Conservation (phyloP, 2,888 invertebrate genomes). For the Ennomos fuscantarius region DNA sequence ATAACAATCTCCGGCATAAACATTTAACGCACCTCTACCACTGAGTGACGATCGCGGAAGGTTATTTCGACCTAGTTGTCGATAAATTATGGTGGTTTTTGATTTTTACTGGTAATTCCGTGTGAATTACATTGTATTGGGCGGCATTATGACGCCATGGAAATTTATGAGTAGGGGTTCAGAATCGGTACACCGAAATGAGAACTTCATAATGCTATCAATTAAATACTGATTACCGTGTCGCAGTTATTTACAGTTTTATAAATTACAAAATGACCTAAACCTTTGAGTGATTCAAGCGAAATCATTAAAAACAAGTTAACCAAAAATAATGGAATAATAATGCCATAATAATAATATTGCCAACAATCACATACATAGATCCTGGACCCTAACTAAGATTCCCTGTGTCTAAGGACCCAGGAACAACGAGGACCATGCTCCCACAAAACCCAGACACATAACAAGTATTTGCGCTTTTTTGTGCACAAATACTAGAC, state of each 20-base stretch:
- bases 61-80: conserved; percentile 41
- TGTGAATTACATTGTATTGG: conserved; percentile 39
- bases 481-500: too few relatives aligned
- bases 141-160: conserved; percentile 29
- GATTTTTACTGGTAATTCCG: conserved; percentile 41
- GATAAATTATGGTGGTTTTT: conserved; percentile 41
- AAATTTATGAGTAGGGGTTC: conserved; percentile 26
- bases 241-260: conserved; percentile 19
- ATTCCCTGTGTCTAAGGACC: too few relatives aligned
- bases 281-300: neutral
- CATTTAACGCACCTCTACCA: conserved; percentile 21
- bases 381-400: too few relatives aligned
- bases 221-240: conserved; percentile 17
- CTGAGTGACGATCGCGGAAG: conserved; percentile 32
- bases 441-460: too few relatives aligned
- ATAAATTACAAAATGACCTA: conserved; percentile 15
- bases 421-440: too few relatives aligned
- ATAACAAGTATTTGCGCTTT: too few relatives aligned
- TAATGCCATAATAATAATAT: too few relatives aligned
- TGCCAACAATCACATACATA: too few relatives aligned
- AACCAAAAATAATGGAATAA: too few relatives aligned
- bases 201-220: conserved; percentile 23
- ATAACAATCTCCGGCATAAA: conserved; percentile 5
- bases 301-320: too few relatives aligned
- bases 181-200: conserved; percentile 24